Conservation (phyloP, 1,140 invertebrate species). For the Panagrolaimus sp. region DNA sequence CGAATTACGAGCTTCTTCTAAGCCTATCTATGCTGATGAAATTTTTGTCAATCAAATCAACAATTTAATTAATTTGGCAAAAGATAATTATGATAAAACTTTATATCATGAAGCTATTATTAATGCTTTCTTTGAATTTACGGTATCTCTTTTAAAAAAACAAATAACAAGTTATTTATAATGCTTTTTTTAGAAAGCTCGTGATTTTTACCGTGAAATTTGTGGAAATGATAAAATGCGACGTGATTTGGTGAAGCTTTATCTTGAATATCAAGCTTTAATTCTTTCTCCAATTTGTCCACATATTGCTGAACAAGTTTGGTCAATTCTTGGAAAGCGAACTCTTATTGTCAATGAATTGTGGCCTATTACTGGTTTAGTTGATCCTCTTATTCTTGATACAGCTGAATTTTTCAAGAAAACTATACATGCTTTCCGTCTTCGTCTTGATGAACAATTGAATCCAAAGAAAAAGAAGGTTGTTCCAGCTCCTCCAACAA, state of each 20-base stretch:
- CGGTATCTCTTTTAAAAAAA: slow-evolving; percentile 28
- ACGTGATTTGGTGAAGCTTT: slow-evolving; percentile 72
- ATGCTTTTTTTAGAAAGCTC: slow-evolving; percentile 63
- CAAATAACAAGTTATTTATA: no score
- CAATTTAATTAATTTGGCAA: slow-evolving; percentile 76
- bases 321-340: slow-evolving; percentile 64
- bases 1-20: slow-evolving; percentile 64
- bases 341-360: slow-evolving; percentile 69
- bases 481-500: slow-evolving; percentile 67
- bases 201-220: slow-evolving; percentile 87
- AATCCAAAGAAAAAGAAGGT: slow-evolving; percentile 64
- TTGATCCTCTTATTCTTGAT: slow-evolving; percentile 75
- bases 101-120: slow-evolving; percentile 89
- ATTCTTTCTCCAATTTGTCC: slow-evolving; percentile 90
- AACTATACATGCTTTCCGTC: slow-evolving; percentile 79
- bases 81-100: slow-evolving; percentile 77
- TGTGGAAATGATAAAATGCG: slow-evolving; percentile 69
- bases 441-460: slow-evolving; percentile 71
- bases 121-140: slow-evolving; percentile 84
- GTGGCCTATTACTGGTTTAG: slow-evolving; percentile 74
- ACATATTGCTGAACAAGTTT: slow-evolving; percentile 87
- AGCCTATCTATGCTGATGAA: slow-evolving; percentile 76
- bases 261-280: slow-evolving; percentile 80
- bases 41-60: slow-evolving; percentile 89
- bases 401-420: slow-evolving; percentile 82